Base-by-base conservation (phyloP, 2,888 invertebrate species). In the Furcula furcula region DNA sequence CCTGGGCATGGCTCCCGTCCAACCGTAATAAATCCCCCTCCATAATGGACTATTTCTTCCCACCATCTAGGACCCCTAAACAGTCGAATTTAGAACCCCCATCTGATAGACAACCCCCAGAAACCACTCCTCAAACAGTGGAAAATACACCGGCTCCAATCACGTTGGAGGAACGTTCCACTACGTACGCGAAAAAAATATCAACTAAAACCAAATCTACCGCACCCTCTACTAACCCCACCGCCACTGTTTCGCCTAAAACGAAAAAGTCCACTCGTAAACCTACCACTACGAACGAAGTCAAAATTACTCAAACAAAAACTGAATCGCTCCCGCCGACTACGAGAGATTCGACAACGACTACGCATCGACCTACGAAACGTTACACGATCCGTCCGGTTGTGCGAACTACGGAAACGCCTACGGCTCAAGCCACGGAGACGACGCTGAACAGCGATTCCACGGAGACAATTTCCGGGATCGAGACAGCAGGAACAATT, bases 351-450 rank as follows among this genome's bases (percentile, higher is more conserved):
- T 58, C 67, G 38, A 72, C 76, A 28, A 71, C 77, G 36, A 71
- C 81, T 40, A 79, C 85, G 31, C 71, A 71, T 46, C 75, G 81
- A 35, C 85, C 91, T 28, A 84, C 90, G 36, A 87, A 89, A 56
- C 85, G 87, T 54, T 91, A 91, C 50, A 89, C 90, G 29, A 91
- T 91, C 41, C 83, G 89, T 54, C 83, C 81, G 40, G 46, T 77
- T 40, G 73, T 85, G 57, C 73, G 85, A 34, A 85, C 80, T 16
- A 83, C 86, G 40, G 79, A 76, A 46, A 76, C 77, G 41, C 77
- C 78, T 18, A 77, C 79, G 16, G 68, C 71, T 31, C 76, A 75
- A 64, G 90, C 80, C 62, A 90, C 81, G 55, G 89, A 81, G 67
- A 87, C 75, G 50, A 89, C 80, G 62, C 75, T 71, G 65, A 89